Conservation (phyloP, 2,888 invertebrate species). For the Hirudinaria manillensis region DNA sequence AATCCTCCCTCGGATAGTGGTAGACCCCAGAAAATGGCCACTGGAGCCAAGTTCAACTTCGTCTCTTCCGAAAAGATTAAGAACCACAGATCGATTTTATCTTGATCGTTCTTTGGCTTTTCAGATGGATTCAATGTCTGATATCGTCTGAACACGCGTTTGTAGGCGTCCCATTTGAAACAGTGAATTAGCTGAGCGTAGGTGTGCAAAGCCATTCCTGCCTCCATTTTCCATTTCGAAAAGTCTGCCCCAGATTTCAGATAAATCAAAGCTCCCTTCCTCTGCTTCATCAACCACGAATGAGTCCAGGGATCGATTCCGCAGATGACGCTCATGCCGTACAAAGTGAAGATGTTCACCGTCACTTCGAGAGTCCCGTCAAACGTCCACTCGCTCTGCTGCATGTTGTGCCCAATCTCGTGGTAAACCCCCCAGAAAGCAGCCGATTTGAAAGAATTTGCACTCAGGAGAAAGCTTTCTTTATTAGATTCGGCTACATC, state of each 20-base stretch:
- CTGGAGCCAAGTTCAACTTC: constrained; percentile 38
- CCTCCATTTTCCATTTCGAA: constrained; percentile 37
- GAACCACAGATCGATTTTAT: constrained; percentile 42
- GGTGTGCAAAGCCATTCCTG: constrained; percentile 38
- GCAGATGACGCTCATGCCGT: constrained; percentile 39
- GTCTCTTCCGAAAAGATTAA: constrained; percentile 37
- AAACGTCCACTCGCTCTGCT: constrained; percentile 42
- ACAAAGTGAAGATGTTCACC: constrained; percentile 42
- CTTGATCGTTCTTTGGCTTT: constrained; percentile 35
- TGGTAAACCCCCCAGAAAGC: constrained; percentile 42
- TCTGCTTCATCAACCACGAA: constrained; percentile 35
- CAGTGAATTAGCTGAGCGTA: constrained; percentile 41
- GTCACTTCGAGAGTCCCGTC: constrained; percentile 41
- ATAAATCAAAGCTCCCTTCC: constrained; percentile 30
- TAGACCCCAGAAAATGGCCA: constrained; percentile 41
- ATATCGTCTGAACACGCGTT: constrained; percentile 36
- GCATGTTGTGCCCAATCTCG: constrained; percentile 44
- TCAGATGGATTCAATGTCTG: neutral
- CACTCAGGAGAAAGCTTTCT: constrained; percentile 36
- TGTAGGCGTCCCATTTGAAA: constrained; percentile 41
- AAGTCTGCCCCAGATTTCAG: constrained; percentile 36
- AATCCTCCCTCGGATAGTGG: constrained; percentile 31
- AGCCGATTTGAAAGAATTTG: constrained; percentile 18
- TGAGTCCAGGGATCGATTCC: constrained; percentile 38
- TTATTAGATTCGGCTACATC: constrained; percentile 35